phyloP scores from a whole-genome alignment of 2,888 invertebrate genomes.

The Ormyrus rosae region DNA sequence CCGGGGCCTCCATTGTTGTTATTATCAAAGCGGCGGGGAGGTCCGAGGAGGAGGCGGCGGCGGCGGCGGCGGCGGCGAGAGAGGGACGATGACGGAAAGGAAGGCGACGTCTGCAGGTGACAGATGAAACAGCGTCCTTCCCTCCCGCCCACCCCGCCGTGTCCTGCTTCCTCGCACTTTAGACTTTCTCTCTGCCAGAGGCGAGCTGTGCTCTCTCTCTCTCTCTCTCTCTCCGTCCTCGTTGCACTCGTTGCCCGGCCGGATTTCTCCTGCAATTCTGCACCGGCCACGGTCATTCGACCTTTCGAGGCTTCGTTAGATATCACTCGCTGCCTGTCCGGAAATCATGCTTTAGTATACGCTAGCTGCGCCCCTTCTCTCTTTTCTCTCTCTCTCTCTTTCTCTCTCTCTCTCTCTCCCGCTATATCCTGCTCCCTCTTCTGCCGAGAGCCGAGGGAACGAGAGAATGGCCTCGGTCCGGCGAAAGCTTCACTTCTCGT shows the following conservation, averaged over 20 bases:
- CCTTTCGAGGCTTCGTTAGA: constrained; percentile 49
- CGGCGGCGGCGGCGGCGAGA: constrained; percentile 63
- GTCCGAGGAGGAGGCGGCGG: constrained; percentile 66
- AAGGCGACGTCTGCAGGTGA: constrained; percentile 76
- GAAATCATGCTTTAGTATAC: constrained; percentile 43
- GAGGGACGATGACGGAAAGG: constrained; percentile 75
- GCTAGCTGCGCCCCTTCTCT: background rate
- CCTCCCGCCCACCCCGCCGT: constrained; percentile 16
- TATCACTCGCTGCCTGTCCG: constrained; percentile 31
- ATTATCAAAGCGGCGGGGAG: constrained; percentile 71
- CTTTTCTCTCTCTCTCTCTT: background rate
- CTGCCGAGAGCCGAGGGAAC: background rate
- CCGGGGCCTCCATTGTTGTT: constrained; percentile 73
- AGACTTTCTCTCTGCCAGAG: constrained; percentile 21
- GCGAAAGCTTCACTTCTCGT: no score
- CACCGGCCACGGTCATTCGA: constrained; percentile 29
- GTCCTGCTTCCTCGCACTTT: constrained; percentile 15
- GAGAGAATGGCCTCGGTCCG: background rate
- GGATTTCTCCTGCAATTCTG: constrained; percentile 40
- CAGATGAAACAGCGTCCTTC: constrained; percentile 74
- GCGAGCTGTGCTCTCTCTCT: constrained; percentile 33
- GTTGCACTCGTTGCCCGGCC: background rate
- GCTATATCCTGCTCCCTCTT: background rate
- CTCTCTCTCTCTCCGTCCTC: constrained; percentile 40
- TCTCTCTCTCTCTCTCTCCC: background rate